These are phyloP conservation scores for Ophion obscuratus DNA, from an alignment of 2,888 invertebrate genomes.

Conservation along the genomic window DNA sequence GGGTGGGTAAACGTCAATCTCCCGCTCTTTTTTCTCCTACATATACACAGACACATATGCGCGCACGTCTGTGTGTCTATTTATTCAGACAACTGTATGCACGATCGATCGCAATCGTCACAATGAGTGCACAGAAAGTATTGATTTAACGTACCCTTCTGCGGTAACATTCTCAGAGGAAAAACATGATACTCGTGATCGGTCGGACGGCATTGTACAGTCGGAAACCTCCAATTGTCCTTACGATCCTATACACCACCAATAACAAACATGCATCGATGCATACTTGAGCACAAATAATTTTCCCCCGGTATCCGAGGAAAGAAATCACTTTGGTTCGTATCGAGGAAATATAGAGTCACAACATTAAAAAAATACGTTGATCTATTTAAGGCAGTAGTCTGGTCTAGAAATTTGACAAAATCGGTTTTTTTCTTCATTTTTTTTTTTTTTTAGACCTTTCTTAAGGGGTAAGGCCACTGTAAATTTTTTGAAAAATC, in stretches of 20 bases:
- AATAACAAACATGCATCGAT: neutral
- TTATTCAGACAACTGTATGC: slow-evolving; percentile 44
- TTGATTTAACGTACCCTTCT: slow-evolving; percentile 49
- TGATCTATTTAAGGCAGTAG: too few species aligned
- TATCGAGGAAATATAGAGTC: neutral
- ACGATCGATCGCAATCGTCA: slow-evolving; percentile 58
- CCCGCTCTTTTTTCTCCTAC: slow-evolving; percentile 16
- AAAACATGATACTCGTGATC: slow-evolving; percentile 28
- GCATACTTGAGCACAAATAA: neutral
- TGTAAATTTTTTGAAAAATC: too few species aligned
- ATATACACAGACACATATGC: neutral
- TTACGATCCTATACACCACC: neutral
- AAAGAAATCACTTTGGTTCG: neutral
- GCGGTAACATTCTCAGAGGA: neutral
- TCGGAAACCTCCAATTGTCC: slow-evolving; percentile 2
- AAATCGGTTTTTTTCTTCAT: too few species aligned
- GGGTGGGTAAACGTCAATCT: slow-evolving; percentile 3
- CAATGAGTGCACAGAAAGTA: slow-evolving; percentile 44
- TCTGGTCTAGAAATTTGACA: too few species aligned
- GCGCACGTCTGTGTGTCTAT: slow-evolving; percentile 2
- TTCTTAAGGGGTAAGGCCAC: too few species aligned
- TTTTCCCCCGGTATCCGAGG: neutral
- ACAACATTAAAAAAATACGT: neutral
- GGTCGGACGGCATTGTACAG: slow-evolving; percentile 2
- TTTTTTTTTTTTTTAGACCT: too few species aligned